Evolutionary conservation across 2,888 invertebrate genomes (phyloP).

Genomic region (Polydrusus cervinus): DNA sequence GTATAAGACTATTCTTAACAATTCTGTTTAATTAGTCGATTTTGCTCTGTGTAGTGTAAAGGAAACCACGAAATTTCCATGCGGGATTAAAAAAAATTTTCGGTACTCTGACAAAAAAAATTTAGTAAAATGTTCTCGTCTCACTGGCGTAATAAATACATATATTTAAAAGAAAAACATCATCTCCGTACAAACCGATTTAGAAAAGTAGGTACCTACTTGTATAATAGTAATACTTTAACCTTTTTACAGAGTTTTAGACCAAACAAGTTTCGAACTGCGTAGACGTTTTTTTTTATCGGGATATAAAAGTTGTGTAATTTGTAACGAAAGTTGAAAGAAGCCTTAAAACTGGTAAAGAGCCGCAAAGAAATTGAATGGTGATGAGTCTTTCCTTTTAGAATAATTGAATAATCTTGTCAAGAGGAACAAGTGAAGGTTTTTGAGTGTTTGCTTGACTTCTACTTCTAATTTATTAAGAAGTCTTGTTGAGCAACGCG

Average conservation of each 20-base stretch:
- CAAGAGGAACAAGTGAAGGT: conserved; percentile 1
- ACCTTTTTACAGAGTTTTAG: not conserved
- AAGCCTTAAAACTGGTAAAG: conserved; percentile 64
- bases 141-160: too few relatives aligned
- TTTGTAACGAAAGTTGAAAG: conserved; percentile 45
- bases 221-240: not conserved
- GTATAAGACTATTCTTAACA: too few relatives aligned
- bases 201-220: too few relatives aligned
- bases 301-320: not conserved
- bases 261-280: not conserved
- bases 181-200: too few relatives aligned
- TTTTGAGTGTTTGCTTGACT: not conserved
- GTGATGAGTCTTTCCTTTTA: conserved; percentile 66
- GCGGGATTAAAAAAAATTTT: too few relatives aligned
- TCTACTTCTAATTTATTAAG: not conserved
- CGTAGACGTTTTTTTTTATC: not conserved
- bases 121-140: not conserved
- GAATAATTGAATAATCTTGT: conserved; percentile 67
- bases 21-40: too few relatives aligned
- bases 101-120: too few relatives aligned
- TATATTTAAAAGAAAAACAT: too few relatives aligned
- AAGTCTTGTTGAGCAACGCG: not conserved
- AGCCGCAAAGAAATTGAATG: conserved; percentile 62
- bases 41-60: too few relatives aligned
- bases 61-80: too few relatives aligned